These are phyloP conservation scores for Platycercus adscitus DNA, from an alignment of 2,113 vertebrate genomes.

Conservation along the genomic window DNA sequence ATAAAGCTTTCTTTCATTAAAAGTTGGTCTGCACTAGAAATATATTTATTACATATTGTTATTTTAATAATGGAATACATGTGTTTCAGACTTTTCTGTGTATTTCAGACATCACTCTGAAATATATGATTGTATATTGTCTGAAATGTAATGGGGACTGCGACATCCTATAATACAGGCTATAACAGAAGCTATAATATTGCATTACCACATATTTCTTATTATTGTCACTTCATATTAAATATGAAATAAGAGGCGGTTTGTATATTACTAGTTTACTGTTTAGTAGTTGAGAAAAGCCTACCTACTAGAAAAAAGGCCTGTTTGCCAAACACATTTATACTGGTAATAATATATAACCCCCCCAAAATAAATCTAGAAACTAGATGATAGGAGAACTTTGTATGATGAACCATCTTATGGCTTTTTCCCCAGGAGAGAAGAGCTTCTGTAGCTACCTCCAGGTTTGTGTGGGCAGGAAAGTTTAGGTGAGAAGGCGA, in stretches of 20 bases:
- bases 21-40: background rate
- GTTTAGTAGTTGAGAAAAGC: background rate
- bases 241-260: background rate
- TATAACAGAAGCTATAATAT: background rate
- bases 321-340: background rate
- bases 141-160: background rate
- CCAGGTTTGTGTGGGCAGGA: background rate
- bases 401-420: background rate
- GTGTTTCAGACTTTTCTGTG: background rate
- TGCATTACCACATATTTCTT: background rate
- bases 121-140: background rate
- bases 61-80: background rate
- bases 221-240: background rate
- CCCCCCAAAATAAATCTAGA: background rate
- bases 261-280: background rate
- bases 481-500: background rate
- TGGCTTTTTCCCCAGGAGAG: background rate
- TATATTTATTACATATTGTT: background rate
- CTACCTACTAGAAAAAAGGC: background rate
- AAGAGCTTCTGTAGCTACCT: background rate
- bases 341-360: background rate
- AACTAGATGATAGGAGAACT: accelerated
- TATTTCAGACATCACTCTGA: background rate
- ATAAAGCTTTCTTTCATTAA: background rate
- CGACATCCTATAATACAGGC: background rate